Evolutionary conservation across 2,888 invertebrate genomes (phyloP).

Genomic region (Cataglyphis rosenhaueri): DNA sequence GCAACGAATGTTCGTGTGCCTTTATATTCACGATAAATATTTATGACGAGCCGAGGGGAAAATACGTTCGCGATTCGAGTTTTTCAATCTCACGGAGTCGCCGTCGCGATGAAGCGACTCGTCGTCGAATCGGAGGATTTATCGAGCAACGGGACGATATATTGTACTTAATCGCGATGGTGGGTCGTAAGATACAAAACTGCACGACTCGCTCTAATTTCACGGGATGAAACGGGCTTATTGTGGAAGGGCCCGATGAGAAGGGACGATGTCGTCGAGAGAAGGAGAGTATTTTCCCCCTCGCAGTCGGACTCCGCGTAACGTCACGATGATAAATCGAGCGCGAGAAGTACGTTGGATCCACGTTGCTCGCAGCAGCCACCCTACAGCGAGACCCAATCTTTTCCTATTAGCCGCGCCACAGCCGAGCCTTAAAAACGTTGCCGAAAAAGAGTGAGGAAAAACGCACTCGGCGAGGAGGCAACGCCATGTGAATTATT

Average conservation of each 20-base stretch:
- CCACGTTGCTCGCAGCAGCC: constrained; percentile 41
- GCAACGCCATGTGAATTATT: constrained; percentile 63
- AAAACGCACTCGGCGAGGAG: not conserved
- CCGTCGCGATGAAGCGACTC: not conserved
- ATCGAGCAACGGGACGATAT: constrained; percentile 57
- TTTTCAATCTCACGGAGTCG: constrained; percentile 3
- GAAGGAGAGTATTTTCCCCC: constrained; percentile 55
- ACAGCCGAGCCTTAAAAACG: constrained; percentile 69
- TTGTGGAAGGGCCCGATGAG: not conserved
- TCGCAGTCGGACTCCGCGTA: constrained; percentile 51
- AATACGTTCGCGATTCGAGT: not conserved
- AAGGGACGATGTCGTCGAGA: constrained; percentile 37
- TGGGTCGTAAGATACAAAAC: constrained; percentile 70
- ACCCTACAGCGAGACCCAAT: constrained; percentile 73
- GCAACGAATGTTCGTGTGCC: not conserved
- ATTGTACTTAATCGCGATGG: constrained; percentile 69
- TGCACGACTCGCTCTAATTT: constrained; percentile 75
- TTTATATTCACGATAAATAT: constrained; percentile 48
- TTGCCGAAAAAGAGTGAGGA: constrained; percentile 65
- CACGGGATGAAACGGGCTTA: constrained; percentile 59
- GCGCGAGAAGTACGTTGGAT: constrained; percentile 71
- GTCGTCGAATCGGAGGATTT: constrained; percentile 59
- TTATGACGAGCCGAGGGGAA: constrained; percentile 26
- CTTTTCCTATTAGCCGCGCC: constrained; percentile 74
- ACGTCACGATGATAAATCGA: constrained; percentile 79